These are phyloP conservation scores for Lasioglossum malachurum DNA, from an alignment of 2,888 invertebrate species.

Conservation along the genomic window DNA sequence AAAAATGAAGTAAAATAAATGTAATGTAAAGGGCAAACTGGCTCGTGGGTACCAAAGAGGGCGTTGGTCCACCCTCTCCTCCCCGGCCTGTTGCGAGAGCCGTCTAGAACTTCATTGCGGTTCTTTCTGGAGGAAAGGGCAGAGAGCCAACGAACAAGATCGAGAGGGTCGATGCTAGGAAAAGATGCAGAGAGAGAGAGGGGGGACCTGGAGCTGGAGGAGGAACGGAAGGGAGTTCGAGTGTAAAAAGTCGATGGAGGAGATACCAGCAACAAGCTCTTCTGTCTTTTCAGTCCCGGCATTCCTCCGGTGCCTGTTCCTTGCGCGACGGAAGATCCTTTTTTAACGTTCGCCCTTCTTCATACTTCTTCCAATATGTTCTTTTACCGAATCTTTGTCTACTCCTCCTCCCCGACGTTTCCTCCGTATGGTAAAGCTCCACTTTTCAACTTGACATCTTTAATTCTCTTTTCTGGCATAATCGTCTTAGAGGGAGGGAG, in stretches of 20 bases:
- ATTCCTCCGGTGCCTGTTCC: slow-evolving; percentile 35
- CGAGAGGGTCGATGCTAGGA: slow-evolving; percentile 43
- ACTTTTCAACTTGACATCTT: slow-evolving; percentile 81
- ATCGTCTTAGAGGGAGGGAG: slow-evolving; percentile 76
- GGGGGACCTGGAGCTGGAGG: neutral
- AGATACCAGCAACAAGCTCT: slow-evolving; percentile 62
- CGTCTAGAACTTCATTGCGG: slow-evolving; percentile 45
- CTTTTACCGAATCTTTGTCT: slow-evolving; percentile 52
- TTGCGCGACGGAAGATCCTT: slow-evolving; percentile 52
- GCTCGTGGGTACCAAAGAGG: slow-evolving; percentile 54
- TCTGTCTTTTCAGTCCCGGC: slow-evolving; percentile 71
- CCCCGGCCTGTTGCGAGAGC: slow-evolving; percentile 13
- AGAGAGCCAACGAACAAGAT: slow-evolving; percentile 14
- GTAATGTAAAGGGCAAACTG: slow-evolving; percentile 74
- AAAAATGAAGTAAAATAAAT: slow-evolving; percentile 77
- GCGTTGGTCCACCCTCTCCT: slow-evolving; percentile 37
- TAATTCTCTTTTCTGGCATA: slow-evolving; percentile 78
- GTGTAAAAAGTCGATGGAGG: slow-evolving; percentile 46
- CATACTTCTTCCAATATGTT: slow-evolving; percentile 78
- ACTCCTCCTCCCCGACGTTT: slow-evolving; percentile 20
- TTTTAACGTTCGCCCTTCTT: slow-evolving; percentile 60
- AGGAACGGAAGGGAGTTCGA: slow-evolving; percentile 24
- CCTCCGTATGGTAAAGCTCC: slow-evolving; percentile 69
- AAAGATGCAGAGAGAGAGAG: neutral
- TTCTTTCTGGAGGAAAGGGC: slow-evolving; percentile 21